Percentiles rank a stretch among this genome's conserved stretches.
phyloP scores from a whole-genome alignment of 2,888 invertebrate species.

The Epistrophe eligans region DNA sequence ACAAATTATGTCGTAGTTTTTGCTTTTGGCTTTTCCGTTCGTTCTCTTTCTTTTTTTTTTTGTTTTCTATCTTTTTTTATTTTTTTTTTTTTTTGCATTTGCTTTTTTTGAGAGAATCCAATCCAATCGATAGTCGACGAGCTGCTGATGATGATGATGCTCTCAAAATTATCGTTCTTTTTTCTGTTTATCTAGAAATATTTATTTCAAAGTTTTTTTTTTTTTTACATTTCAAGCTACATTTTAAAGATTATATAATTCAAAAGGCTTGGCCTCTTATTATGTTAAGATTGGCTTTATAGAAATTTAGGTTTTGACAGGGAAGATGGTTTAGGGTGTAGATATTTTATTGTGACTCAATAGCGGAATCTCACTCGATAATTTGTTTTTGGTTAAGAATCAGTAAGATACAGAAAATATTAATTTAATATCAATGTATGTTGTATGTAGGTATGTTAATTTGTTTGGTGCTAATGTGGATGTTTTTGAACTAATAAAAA shows the following conservation, averaged over 20 bases:
- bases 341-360: not conserved
- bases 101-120: constrained; percentile 41
- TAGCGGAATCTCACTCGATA: not conserved
- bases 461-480: too few species aligned
- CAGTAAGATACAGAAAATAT: not conserved
- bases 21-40: constrained; percentile 68
- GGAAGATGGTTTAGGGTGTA: not conserved
- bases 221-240: not conserved
- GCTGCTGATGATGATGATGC: constrained; percentile 68
- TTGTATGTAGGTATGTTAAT: not conserved
- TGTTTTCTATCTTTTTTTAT: constrained; percentile 24
- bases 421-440: too few species aligned
- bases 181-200: constrained; percentile 16
- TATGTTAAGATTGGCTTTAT: not conserved
- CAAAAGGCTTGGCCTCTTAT: not conserved
- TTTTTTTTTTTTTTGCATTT: constrained; percentile 41
- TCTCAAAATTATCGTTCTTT: constrained; percentile 53
- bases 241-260: constrained; percentile 50
- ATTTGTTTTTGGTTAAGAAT: not conserved
- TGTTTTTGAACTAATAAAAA: too few species aligned
- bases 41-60: constrained; percentile 5
- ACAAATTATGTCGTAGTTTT: constrained; percentile 77
- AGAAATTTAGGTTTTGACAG: not conserved
- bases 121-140: constrained; percentile 67
- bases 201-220: not conserved